Conservation (phyloP, 2,113 vertebrate species). For the Thalassarche chlororhynchos region DNA sequence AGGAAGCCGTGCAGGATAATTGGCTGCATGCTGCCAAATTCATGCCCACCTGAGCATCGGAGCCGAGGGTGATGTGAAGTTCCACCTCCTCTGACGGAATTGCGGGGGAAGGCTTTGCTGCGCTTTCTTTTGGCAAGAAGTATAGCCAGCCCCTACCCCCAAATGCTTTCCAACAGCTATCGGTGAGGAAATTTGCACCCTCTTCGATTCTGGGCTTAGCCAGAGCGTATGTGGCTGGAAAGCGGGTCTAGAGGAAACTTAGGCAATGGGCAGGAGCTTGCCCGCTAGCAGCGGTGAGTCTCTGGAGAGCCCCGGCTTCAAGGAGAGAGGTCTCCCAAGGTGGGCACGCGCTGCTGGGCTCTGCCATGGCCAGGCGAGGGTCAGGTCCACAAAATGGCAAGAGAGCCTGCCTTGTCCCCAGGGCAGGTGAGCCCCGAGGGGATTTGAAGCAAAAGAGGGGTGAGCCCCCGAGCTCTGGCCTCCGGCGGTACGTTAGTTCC, state of each 20-base stretch:
- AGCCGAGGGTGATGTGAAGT: neutral
- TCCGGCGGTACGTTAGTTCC: accelerated
- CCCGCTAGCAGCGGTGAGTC: accelerated
- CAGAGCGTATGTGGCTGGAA: neutral
- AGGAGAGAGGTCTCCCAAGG: neutral
- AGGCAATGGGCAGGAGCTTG: neutral
- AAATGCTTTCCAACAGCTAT: neutral
- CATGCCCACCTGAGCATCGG: neutral
- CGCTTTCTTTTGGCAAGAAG: neutral
- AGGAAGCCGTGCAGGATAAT: neutral
- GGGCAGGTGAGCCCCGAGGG: neutral
- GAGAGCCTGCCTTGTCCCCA: neutral
- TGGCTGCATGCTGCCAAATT: neutral
- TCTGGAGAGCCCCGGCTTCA: neutral
- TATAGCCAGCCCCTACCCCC: neutral
- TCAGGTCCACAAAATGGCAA: neutral
- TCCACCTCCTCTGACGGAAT: neutral
- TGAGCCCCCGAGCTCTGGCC: neutral
- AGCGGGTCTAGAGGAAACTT: neutral
- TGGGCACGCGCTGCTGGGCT: neutral
- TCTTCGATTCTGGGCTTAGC: neutral
- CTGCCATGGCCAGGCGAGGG: neutral
- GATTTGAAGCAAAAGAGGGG: neutral
- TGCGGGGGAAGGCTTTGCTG: neutral
- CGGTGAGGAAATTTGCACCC: neutral